Evolutionary conservation across 2,888 invertebrate genomes (phyloP), one percentile per base, ranked within the genome.

Genomic region (Neocrepidodera transversa): DNA sequence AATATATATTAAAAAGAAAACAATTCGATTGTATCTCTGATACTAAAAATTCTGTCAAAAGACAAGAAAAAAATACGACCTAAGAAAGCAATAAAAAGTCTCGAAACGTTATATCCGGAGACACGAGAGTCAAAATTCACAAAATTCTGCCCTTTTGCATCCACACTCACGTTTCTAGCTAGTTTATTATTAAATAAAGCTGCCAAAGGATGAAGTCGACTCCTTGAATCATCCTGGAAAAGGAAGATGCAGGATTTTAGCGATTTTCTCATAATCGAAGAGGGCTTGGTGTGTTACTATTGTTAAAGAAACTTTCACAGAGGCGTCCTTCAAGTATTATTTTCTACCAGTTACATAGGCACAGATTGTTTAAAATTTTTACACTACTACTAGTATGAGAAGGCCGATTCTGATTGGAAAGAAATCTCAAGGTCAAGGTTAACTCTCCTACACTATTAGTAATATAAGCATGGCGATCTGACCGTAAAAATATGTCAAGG

Each of bases 171-270:
- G 8, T 38, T 38, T 50, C 30, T 26, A 26, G 23, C 50, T 38
- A 50, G 50, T 50, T 50, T 50, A 50, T 50, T 50, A 50, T 50
- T 50, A 50, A 50, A 50, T 50, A 50, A 50, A 50, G 36, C 50
- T 50, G 50, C 50, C 50, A 50, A 50, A 50, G 38, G 50, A 50
- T 38, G 16, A 50, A 50, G 50, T 26, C 38, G 50, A 38, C 16
- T 50, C 23, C 50, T 16, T 38, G 50, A 36, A 50, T 50, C 50
- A 38, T 50, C 26, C 14, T 38, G 50, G 38, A 36, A 26, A 11
- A 38, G 26, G 26, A 38, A 50, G 11, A 50, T 50, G 11, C 17
- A 18, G 38, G 50, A 50, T 50, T 38, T 14, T 38, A 3, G 26
- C 35, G 50, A 50, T 50, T 50, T 50, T 36, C 50, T 50, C 38